Evolutionary conservation across 2,888 invertebrate species (phyloP), one percentile per base, ranked within the genome.

Genomic region (Serripes groenlandicus): DNA sequence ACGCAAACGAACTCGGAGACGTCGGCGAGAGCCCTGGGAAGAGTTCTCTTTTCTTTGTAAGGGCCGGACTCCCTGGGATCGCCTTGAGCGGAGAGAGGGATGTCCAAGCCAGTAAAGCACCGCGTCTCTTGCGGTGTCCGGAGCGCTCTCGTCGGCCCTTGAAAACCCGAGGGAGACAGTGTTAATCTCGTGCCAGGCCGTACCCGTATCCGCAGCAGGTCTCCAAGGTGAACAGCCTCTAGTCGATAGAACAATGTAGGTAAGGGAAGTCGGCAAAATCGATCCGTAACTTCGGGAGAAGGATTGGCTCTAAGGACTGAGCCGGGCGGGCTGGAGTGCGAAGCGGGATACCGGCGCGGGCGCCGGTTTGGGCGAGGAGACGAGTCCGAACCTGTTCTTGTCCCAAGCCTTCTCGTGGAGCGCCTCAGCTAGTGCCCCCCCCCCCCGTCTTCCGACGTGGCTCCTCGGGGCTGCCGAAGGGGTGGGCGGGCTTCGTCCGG

Each of bases 151-250:
- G 89, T 84, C 88, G 94, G 90, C 85, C 94, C 95, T 92, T 95
- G 94, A 95, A 95, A 95, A 94, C 92, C 92, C 92, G 95, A 93
- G 94, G 91, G 94, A 94, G 93, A 91, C 78, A 77, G 84, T 88
- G 90, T 92, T 88, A 93, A 89, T 93, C 90, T 93, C 95, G 94
- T 94, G 93, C 94, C 95, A 94, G 95, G 91, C 95, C 96, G 96
- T 96, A 96, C 96, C 96, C 95, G 96, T 96, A 96, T 96, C 96
- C 96, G 96, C 96, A 96, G 96, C 96, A 96, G 96, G 96, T 97
- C 96, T 96, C 96, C 96, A 96, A 96, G 96, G 96, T 96, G 95
- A 96, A 95, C 95, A 96, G n/a, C n/a, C n/a, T 96, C 96, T 96
- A 96, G 96, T 96, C 96, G 95, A 96, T 96, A 95, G 96, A 96